Evolutionary conservation across 2,113 vertebrate genomes (phyloP), one percentile per base, ranked within the genome.

Genomic region (Hippocampus guttulatus): DNA sequence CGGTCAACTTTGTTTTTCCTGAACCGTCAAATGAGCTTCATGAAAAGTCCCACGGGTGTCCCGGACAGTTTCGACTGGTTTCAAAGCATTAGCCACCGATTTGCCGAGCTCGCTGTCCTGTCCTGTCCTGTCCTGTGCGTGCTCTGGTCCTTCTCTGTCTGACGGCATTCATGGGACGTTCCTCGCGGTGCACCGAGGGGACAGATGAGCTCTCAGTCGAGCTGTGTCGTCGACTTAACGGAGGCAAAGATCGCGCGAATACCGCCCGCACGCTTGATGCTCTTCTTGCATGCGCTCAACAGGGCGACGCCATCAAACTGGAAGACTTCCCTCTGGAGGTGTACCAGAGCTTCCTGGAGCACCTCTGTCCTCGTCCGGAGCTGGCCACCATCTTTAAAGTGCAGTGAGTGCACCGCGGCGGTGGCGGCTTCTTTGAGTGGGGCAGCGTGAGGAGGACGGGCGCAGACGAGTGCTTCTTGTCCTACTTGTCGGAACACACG

Each of bases 221-320:
- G 27, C 27, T 27, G 27, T 2, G 27, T 27, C 27, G 27, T 27
- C 27, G 27, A 27, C 27, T 27, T 27, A 27, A 27, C 27, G 27
- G 27, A 27, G 27, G 27, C 2, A 27, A 27, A 27, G 30, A 30
- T 30, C 3, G 30, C 30, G 30, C 30, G 3, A 33, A 33, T 81
- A 55, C 77, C 12, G 43, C 9, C 14, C 3, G 45, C 45, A 14
- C 78, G 74, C 25, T 57, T 57, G 55, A 57, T 25, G 55, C 12
- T 60, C 3, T 60, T 30, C 27, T 33, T 33, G 25, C 51, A 21
- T n/a, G 47, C 58, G 8, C 79, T 45, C 75, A 3, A 69, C 90
- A 99, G 97, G 96, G 95, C 12, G 97, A 99, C 86, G 94, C 94
- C 0, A 93, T 99, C 87, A 95, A 93, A 85, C 92, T 96, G 92